Base-by-base conservation (phyloP, 2,888 invertebrate species). In the Lottia gigantea region DNA sequence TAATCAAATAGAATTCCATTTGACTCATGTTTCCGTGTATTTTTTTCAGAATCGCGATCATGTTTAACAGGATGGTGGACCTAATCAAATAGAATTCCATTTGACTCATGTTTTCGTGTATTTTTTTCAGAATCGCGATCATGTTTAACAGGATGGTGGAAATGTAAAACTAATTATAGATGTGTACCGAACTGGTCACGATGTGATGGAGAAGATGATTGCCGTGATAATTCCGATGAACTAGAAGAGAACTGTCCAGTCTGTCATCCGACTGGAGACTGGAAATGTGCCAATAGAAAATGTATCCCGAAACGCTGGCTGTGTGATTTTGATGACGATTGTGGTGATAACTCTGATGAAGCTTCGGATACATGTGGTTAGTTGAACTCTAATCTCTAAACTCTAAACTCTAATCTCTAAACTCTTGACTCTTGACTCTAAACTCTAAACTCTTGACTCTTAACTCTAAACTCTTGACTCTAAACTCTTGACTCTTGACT, bases 101-200 rank as follows among this genome's bases (percentile, higher is more conserved):
- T n/a, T n/a, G n/a, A n/a, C n/a, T n/a, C n/a, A n/a, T n/a, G n/a
- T n/a, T n/a, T n/a, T n/a, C n/a, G n/a, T n/a, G n/a, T n/a, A n/a
- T n/a, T n/a, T 40, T 40, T n/a, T 64, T 49, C 76, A 87, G 92
- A 95, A 4, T 95, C 95, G 83, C 92, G 92, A 81, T 96, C 96
- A 86, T 98, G 98, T 86, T 96, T 95, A 0, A 94, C 93, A 0
- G 98, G 97, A 0, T 98, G 97, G 98, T 93, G 95, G 84, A 91
- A 96, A 23, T 99, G 98, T 89, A 96, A 96, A 0, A 95, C 96
- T 0, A 94, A 94, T 89, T 98, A 98, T 88, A 92, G 97, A 40
- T 98, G 97, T 88, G 97, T 98, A 82, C 98, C 98, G 0, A 95
- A 96, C 89, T 98, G 97, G 97, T 90, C 97, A 76, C 96, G 97